Evolutionary conservation across 2,797 vertebrate genomes (phyloP).

Genomic region (Eulemur mongoz): DNA sequence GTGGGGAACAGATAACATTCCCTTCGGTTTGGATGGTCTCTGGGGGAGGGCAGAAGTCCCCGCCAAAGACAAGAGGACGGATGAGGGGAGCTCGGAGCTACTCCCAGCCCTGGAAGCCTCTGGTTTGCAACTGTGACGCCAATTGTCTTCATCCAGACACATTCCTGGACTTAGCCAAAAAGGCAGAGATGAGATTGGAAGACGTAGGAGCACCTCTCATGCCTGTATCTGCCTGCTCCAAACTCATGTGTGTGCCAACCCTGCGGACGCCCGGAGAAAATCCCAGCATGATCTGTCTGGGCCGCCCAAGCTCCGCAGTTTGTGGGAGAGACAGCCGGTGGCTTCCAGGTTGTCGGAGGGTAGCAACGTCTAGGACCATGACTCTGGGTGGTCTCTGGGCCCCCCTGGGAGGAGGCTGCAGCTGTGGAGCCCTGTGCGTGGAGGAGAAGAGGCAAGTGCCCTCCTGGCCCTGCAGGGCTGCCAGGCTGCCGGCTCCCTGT

Average conservation of each 20-base stretch:
- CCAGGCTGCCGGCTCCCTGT: fast-evolving
- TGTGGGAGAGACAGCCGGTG: background rate
- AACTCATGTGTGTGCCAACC: background rate
- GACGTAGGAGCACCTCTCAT: background rate
- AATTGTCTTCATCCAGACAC: conserved; percentile 57
- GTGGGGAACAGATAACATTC: background rate
- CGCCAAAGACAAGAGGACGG: background rate
- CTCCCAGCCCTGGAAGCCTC: conserved; percentile 52
- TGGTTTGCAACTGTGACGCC: conserved; percentile 43
- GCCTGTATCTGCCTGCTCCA: background rate
- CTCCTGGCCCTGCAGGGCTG: background rate
- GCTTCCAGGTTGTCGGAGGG: background rate
- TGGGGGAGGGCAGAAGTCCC: background rate
- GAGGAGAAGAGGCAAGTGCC: background rate
- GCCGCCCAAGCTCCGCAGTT: background rate
- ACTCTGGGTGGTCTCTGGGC: background rate
- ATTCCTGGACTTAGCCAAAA: conserved; percentile 61
- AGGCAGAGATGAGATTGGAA: background rate
- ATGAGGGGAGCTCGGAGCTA: background rate
- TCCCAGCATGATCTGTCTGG: fast-evolving
- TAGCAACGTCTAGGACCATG: background rate
- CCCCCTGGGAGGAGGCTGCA: background rate
- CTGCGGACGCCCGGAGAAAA: fast-evolving
- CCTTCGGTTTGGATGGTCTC: background rate
- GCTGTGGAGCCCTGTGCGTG: background rate